Base-by-base conservation (phyloP, 2,797 vertebrate genomes). In the Lophius americanus region DNA sequence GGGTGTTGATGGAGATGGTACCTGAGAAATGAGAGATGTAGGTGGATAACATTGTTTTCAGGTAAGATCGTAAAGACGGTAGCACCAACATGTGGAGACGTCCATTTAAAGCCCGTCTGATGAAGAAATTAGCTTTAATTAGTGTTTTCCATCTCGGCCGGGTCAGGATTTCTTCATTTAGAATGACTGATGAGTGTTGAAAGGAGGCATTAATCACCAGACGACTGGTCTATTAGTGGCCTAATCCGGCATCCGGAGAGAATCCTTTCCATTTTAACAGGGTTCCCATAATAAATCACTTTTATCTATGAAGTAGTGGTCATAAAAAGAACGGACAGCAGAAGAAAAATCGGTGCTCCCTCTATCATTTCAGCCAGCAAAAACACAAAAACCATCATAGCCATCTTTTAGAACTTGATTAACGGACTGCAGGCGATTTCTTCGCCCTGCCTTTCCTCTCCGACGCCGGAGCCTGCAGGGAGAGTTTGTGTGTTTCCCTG, bases 1-100 rank as follows among this genome's bases (percentile, higher is more conserved):
- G 76, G 0, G 95, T 97, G 88, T 99, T 99, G 90, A 99, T 96
- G 66, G 98, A 98, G 92, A 99, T 98, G 55, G 96, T 98, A 85
- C 98, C 97, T 99, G 70, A 57, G 55, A 70, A 65, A 56, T 33
- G 39, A 13, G 8, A 58, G 14, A 82, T 1, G 23, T 23, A 23
- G 23, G 23, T 23, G 23, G 23, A 23, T 23, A 23, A 23, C 23
- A 23, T 23, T 23, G 23, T 23, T 23, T 23, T 23, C 23, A 23
- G 23, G 23, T 23, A 23, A 23, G 23, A 23, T 23, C 23, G 23
- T 23, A 23, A 23, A 23, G 23, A 9, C 41, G 64, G 57, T 56
- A 65, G 70, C 60, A 73, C 5, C 72, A 71, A 68, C 60, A 80
- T 58, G 51, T 42, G 76, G 60, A 51, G 53, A 73, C 48, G 51